A percentile compares a stretch with the other conserved stretches of the same genome.
Evolutionary conservation across 2,113 vertebrate species (phyloP).

Genomic region (Emydura subglobosa): DNA sequence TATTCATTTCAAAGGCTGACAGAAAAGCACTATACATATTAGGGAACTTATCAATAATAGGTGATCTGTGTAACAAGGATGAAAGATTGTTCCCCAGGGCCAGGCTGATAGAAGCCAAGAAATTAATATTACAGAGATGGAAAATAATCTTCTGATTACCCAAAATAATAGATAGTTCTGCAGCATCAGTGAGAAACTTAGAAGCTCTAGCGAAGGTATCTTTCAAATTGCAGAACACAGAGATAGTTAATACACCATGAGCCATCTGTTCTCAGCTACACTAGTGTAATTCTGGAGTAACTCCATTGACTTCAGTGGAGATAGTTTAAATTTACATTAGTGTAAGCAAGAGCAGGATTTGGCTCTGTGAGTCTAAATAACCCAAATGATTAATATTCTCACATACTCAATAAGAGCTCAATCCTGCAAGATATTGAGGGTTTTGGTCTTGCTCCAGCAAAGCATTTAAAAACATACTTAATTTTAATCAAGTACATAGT

Average conservation of each 20-base stretch:
- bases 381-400: neutral
- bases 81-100: conserved; percentile 29
- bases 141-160: conserved; percentile 42
- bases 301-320: neutral
- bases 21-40: conserved; percentile 11
- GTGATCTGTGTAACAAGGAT: conserved; percentile 41
- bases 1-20: conserved; percentile 41
- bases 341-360: neutral
- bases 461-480: neutral
- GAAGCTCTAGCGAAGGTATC: neutral
- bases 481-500: neutral
- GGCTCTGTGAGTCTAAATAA: neutral
- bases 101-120: conserved; percentile 21
- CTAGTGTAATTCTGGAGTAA: neutral
- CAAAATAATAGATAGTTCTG: conserved; percentile 21
- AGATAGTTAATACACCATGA: neutral
- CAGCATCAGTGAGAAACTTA: conserved; percentile 4
- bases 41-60: conserved; percentile 48
- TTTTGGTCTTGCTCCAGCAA: neutral
- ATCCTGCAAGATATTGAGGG: neutral
- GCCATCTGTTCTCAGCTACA: neutral
- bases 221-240: neutral
- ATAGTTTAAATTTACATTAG: neutral
- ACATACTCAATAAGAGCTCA: neutral
- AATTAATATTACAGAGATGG: conserved; percentile 62